These are phyloP conservation scores for Saccostrea cuccullata DNA, from an alignment of 1,140 invertebrate genomes.

Conservation along the genomic window DNA sequence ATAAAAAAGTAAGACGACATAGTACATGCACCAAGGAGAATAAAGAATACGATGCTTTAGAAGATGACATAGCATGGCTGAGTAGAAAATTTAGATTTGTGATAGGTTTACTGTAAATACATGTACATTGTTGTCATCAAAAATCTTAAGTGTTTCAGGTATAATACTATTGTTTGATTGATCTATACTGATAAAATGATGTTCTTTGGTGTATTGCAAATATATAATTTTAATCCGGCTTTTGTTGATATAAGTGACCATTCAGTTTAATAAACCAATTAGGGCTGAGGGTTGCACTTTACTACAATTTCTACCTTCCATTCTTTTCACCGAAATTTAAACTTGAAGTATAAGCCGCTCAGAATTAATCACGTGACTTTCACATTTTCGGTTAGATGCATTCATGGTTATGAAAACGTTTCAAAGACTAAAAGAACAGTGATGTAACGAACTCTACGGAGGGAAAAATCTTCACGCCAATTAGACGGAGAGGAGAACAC, in stretches of 20 bases:
- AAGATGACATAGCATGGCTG: too few species aligned
- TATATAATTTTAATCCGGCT: conserved; percentile 3
- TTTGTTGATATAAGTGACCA: not conserved
- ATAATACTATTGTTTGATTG: conserved; percentile 23
- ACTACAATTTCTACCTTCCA: conserved; percentile 8
- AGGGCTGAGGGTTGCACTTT: conserved; percentile 2
- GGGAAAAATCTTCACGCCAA: conserved; percentile 28
- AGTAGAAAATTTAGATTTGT: too few species aligned
- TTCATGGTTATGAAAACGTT: conserved; percentile 22
- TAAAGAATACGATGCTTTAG: too few species aligned
- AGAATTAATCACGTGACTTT: conserved; percentile 34
- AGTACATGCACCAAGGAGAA: too few species aligned
- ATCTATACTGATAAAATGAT: conserved; percentile 1
- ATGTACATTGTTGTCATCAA: not conserved
- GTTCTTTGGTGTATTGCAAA: conserved; percentile 4
- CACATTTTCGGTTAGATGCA: conserved; percentile 8
- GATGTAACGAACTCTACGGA: not conserved
- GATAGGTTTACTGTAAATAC: not conserved
- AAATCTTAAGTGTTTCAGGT: not conserved
- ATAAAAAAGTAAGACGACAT: too few species aligned
- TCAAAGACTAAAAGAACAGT: conserved; percentile 6
- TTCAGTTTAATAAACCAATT: conserved; percentile 35
- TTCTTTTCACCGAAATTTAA: not conserved
- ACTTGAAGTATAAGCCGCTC: conserved; percentile 24
- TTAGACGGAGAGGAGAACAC: conserved; percentile 25